These are phyloP conservation scores for Caenorhabditis briggsae DNA, from an alignment of 1,140 invertebrate species.

Conservation along the genomic window DNA sequence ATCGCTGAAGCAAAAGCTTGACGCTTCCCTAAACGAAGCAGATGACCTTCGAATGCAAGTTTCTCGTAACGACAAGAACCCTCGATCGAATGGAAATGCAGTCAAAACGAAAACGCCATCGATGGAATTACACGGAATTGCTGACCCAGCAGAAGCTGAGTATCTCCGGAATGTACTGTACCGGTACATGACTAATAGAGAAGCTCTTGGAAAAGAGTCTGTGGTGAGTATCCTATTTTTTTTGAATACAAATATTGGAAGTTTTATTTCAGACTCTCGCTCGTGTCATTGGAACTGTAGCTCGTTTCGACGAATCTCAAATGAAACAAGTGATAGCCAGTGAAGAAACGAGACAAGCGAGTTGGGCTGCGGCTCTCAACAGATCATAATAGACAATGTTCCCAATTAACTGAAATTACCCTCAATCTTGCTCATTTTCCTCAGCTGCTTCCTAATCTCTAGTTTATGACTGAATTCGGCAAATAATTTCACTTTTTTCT, in stretches of 20 bases:
- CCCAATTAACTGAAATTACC: background rate
- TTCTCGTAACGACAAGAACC: slow-evolving; percentile 15
- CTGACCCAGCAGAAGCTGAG: slow-evolving; percentile 50
- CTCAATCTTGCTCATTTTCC: background rate
- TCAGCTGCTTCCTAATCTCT: background rate
- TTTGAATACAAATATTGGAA: background rate
- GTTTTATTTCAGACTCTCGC: slow-evolving; percentile 59
- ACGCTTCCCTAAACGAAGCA: slow-evolving; percentile 49
- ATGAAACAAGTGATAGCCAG: slow-evolving; percentile 61
- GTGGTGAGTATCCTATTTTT: slow-evolving; percentile 53
- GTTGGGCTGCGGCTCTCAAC: slow-evolving; percentile 55
- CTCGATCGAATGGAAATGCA: slow-evolving; percentile 15
- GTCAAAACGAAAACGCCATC: slow-evolving; percentile 22
- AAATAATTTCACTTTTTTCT: slow-evolving; percentile 28
- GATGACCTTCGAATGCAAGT: slow-evolving; percentile 50
- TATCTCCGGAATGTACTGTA: slow-evolving; percentile 68
- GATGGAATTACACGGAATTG: slow-evolving; percentile 51
- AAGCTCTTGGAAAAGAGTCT: slow-evolving; percentile 66
- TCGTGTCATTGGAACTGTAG: slow-evolving; percentile 67
- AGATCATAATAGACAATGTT: background rate
- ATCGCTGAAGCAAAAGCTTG: slow-evolving; percentile 40
- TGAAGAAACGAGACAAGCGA: slow-evolving; percentile 60
- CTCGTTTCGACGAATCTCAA: slow-evolving; percentile 64
- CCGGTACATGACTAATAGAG: slow-evolving; percentile 66
- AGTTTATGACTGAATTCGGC: background rate